Evolutionary conservation across 2,797 vertebrate genomes (phyloP).

Genomic region (Anas capensis): DNA sequence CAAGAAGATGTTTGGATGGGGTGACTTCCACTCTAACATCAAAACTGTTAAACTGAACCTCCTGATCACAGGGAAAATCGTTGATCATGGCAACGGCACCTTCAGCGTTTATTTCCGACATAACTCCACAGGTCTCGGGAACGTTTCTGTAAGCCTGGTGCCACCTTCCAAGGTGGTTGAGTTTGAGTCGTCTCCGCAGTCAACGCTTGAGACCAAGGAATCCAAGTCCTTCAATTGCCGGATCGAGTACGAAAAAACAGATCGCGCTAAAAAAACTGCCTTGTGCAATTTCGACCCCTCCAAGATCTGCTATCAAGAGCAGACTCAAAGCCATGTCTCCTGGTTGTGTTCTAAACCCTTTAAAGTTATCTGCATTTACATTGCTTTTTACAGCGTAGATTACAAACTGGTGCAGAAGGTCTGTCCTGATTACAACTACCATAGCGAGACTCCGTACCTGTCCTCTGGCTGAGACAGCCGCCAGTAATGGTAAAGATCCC

Average conservation of each 20-base stretch:
- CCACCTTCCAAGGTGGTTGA: conserved; percentile 98
- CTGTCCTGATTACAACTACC: conserved; percentile 99
- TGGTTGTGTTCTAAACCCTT: conserved; percentile 99
- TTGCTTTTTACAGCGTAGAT: conserved; percentile 97
- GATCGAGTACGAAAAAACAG: conserved; percentile 98
- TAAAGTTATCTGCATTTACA: conserved; percentile 99
- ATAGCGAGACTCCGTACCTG: conserved; percentile 96
- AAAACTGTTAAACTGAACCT: conserved; percentile 99
- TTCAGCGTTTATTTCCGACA: conserved; percentile 99
- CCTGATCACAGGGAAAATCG: conserved; percentile 97
- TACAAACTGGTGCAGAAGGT: conserved; percentile 99
- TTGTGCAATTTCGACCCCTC: conserved; percentile 92
- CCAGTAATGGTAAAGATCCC: neutral
- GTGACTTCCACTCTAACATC: conserved; percentile 99
- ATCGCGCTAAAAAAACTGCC: conserved; percentile 97
- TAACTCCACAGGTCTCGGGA: conserved; percentile 96
- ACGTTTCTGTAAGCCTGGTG: conserved; percentile 97
- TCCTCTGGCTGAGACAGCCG: conserved; percentile 88
- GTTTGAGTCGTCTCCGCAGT: conserved; percentile 93
- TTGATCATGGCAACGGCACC: conserved; percentile 97
- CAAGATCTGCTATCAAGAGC: conserved; percentile 98
- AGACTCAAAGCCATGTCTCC: conserved; percentile 98
- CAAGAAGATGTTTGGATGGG: conserved; percentile 99
- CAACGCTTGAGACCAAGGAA: conserved; percentile 95
- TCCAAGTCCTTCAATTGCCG: conserved; percentile 98